These are phyloP conservation scores for Cinclus cinclus DNA, from an alignment of 2,113 vertebrate genomes.

Conservation along the genomic window DNA sequence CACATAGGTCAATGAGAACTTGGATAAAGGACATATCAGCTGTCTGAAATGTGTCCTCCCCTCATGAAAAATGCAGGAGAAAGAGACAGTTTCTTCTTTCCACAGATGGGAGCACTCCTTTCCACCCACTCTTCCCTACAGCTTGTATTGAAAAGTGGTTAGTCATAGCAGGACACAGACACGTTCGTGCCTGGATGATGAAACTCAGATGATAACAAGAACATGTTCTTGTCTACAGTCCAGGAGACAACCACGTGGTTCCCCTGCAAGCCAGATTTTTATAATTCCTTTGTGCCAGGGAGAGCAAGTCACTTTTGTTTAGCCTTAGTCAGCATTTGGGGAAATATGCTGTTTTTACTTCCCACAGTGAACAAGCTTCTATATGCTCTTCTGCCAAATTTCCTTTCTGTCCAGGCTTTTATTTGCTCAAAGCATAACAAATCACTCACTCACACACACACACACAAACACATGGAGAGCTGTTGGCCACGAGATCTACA, in stretches of 20 bases:
- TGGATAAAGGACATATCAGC: not conserved
- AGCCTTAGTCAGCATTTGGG: not conserved
- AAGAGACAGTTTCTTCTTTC: not conserved
- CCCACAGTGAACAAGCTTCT: not conserved
- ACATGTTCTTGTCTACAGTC: not conserved
- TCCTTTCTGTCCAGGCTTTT: not conserved
- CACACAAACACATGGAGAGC: not conserved
- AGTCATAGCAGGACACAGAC: slow-evolving; percentile 23
- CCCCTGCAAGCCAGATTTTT: not conserved
- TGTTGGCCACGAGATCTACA: not conserved
- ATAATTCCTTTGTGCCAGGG: not conserved
- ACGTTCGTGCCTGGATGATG: not conserved
- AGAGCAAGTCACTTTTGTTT: not conserved
- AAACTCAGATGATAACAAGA: slow-evolving; percentile 10
- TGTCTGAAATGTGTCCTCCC: not conserved
- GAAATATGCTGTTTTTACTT: not conserved
- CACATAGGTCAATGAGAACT: not conserved
- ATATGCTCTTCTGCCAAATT: not conserved
- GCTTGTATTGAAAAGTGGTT: not conserved
- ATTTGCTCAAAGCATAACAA: not conserved
- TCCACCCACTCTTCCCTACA: not conserved
- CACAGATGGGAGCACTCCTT: not conserved
- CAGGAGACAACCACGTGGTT: not conserved
- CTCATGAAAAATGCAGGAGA: not conserved
- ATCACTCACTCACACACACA: not conserved